These are phyloP conservation scores for Bombus impatiens DNA, from an alignment of 1,140 invertebrate genomes.

Conservation along the genomic window DNA sequence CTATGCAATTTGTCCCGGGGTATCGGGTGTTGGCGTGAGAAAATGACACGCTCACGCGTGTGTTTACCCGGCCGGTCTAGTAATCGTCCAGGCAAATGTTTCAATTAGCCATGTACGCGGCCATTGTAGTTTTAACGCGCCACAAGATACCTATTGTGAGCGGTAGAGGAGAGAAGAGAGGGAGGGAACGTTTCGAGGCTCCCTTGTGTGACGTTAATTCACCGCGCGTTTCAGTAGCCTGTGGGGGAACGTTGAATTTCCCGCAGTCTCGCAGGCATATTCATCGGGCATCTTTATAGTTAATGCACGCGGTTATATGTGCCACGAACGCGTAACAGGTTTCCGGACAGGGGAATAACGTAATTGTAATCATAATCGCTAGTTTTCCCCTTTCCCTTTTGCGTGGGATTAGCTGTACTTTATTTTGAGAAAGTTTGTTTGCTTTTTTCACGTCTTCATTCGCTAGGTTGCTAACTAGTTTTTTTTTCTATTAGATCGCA, in stretches of 20 bases:
- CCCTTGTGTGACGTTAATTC: slow-evolving; percentile 33
- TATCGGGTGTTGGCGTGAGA: slow-evolving; percentile 60
- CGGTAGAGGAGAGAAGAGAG: neutral
- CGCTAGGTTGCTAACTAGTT: too few relatives aligned
- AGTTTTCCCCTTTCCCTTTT: neutral
- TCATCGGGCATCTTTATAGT: slow-evolving; percentile 24
- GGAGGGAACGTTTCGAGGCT: slow-evolving; percentile 21
- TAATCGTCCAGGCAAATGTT: slow-evolving; percentile 64
- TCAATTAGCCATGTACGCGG: slow-evolving; percentile 54
- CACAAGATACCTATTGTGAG: slow-evolving; percentile 37
- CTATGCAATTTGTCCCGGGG: slow-evolving; percentile 22
- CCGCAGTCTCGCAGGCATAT: slow-evolving; percentile 1
- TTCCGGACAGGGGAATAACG: neutral
- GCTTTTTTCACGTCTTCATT: too few relatives aligned
- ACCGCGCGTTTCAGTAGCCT: slow-evolving; percentile 32
- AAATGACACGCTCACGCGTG: slow-evolving; percentile 47
- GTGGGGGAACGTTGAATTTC: slow-evolving; percentile 15
- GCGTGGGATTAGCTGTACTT: neutral
- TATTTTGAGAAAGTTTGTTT: too few relatives aligned
- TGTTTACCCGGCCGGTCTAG: slow-evolving; percentile 56
- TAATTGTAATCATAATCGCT: slow-evolving; percentile 10
- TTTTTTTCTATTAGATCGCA: too few relatives aligned
- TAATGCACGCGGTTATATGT: slow-evolving; percentile 17
- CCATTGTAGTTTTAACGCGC: slow-evolving; percentile 52
- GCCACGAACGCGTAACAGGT: slow-evolving; percentile 24